Evolutionary conservation across 2,797 vertebrate species (phyloP).

Genomic region (Halcyon smyrnensis): DNA sequence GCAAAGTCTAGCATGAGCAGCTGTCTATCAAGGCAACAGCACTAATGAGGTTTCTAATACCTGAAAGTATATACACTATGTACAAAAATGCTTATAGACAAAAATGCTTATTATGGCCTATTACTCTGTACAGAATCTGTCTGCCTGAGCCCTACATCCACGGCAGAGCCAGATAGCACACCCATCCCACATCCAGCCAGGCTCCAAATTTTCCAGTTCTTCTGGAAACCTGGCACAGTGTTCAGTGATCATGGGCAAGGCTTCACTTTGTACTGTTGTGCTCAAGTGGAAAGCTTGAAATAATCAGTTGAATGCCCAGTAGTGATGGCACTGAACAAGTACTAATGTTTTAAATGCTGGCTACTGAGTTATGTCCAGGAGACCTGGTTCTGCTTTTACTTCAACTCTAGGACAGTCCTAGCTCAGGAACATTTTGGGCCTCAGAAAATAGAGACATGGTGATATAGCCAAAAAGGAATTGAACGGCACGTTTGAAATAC

Average conservation of each 20-base stretch:
- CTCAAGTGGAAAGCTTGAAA: constrained; percentile 2
- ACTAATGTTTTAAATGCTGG: neutral
- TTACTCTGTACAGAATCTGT: neutral
- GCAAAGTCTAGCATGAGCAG: neutral
- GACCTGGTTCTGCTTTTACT: neutral
- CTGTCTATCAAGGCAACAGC: neutral
- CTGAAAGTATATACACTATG: neutral
- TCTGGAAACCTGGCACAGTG: neutral
- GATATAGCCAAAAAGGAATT: neutral
- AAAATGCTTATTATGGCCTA: neutral
- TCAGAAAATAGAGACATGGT: neutral
- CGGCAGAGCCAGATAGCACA: neutral
- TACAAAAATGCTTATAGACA: neutral
- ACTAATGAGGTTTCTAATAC: neutral
- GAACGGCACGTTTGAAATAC: neutral
- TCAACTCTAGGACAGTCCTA: neutral
- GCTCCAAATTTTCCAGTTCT: constrained; percentile 8
- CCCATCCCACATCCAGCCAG: neutral
- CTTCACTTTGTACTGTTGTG: neutral
- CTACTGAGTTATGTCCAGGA: neutral
- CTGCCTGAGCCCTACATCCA: neutral
- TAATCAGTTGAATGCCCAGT: neutral
- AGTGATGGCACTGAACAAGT: neutral
- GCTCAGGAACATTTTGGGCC: neutral
- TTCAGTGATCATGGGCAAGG: neutral